Base-by-base conservation (phyloP, 2,888 invertebrate genomes). In the Pseudococcus longispinus region DNA sequence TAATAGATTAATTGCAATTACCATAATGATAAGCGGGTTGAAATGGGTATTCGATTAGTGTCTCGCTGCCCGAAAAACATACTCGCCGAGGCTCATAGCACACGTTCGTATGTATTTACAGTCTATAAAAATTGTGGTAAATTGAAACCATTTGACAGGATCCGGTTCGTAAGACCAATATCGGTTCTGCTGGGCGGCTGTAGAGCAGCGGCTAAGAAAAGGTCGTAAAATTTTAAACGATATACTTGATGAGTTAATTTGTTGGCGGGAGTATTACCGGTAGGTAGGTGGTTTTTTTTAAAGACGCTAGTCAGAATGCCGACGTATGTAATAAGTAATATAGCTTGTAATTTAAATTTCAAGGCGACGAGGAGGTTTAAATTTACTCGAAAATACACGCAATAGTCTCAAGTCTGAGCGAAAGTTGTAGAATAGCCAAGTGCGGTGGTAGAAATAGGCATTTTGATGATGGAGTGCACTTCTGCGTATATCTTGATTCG, bases 191-290 rank as follows among this genome's bases (percentile, higher is more conserved):
- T 70, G 29, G 29, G 29, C 18, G 6, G 26, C 70, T 9, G 60
- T 9, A 23, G 23, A 9, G 60, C 60, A 1, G 42, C 20, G n/a
- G 77, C 77, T n/a, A 42, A 42, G 0, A 29, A 37, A 80, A 80
- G 77, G 77, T 23, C 26, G 18, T 80, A 80, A 80, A 80, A 80
- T 80, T 80, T 80, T 80, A 80, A 80, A 80, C 18, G 77, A 80
- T 80, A 80, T 80, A 42, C 77, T 80, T 80, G 77, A 80, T 80
- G 77, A 80, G 77, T 80, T 80, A 80, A 80, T 80, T 80, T 80
- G 77, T 42, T 80, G 20, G 23, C 42, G 13, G 32, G 42, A n/a
- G 20, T 11, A 80, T 42, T 20, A 42, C 20, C 23, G 77, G 77
- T 80, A 80, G 77, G 77, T 80, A 80, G 77, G 77, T 42, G 77